A percentile compares a stretch with the other conserved stretches of the same genome.
phyloP scores from a whole-genome alignment of 2,888 invertebrate species.

The Phengaris arion region DNA sequence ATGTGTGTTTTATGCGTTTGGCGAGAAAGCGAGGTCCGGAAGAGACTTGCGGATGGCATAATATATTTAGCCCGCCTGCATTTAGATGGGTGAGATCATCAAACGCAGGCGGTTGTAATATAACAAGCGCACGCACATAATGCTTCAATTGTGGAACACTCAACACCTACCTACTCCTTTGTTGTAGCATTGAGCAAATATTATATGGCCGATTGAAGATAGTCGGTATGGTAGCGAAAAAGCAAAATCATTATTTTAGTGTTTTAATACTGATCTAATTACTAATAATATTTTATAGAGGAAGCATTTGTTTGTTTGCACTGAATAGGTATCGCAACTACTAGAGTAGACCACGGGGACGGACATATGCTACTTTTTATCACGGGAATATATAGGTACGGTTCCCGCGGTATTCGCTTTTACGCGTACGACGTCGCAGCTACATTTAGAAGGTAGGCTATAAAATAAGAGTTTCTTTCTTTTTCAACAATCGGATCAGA shows the following conservation, averaged over 20 bases:
- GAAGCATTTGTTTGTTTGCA: no score
- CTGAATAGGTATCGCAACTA: no score
- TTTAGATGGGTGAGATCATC: constrained; percentile 72
- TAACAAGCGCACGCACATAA: constrained; percentile 26
- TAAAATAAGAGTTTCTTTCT: neutral
- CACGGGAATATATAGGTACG: no score
- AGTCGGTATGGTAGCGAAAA: neutral
- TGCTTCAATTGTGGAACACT: constrained; percentile 24
- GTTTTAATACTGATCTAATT: no score
- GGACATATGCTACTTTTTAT: no score
- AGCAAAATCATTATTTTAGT: no score
- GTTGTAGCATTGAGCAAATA: neutral
- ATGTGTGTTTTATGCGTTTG: constrained; percentile 67
- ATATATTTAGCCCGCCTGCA: constrained; percentile 70
- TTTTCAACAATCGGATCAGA: neutral
- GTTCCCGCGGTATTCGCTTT: no score
- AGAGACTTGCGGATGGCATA: constrained; percentile 61
- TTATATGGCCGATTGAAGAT: neutral
- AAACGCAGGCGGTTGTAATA: constrained; percentile 44
- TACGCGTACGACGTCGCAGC: no score
- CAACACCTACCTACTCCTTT: constrained; percentile 9
- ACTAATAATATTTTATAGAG: no score
- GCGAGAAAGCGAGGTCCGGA: constrained; percentile 70
- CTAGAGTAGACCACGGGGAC: no score
- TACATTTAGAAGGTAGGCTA: neutral